Base-by-base conservation (phyloP, 2,888 invertebrate genomes). In the Phasia obesa region DNA sequence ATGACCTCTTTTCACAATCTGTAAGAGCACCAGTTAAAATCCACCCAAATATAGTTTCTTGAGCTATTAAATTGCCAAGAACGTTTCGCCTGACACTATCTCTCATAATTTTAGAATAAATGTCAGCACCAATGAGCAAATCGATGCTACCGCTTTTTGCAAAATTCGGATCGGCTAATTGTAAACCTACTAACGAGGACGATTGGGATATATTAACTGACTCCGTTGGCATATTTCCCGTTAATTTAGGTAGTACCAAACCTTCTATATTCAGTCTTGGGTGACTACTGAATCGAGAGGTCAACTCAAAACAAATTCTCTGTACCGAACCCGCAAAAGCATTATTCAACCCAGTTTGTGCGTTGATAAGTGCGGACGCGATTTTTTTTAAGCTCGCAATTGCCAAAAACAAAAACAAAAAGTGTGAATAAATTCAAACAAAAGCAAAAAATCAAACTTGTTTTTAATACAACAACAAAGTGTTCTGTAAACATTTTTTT, bases 21-120 rank as follows among this genome's bases (percentile, higher is more conserved):
- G 42, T 1, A 27, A 53, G 15, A 23, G 53, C n/a, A n/a, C 53
- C 53, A 27, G 27, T 53, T n/a, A 53, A 53, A 53, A 53, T 27
- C 27, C 53, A 53, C 15, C 53, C 27, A 27, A 53, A 53, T 25
- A 7, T 11, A 6, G 67, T 67, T 49, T 67, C 67, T 11, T 67
- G 51, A 15, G 60, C 60, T 17, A 73, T 35, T 21, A 35, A 59
- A 35, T 31, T 35, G 11, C 31, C 59, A n/a, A 59, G 9, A 31
- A 31, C 9, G 5, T 31, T 4, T 31, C 31, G 31, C 5, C 9
- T 31, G 2, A 31, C 31, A 9, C 31, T 9, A 31, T 31, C 31
- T 31, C 31, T 31, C 31, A 31, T 31, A 31, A 31, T 31, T 31
- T 31, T 31, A 31, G 31, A 31, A 4, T 31, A 31, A 31, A 31